A percentile compares a stretch with the other conserved stretches of the same genome.
phyloP scores from a whole-genome alignment of 2,888 invertebrate species.

The Cantharis lateralis region DNA sequence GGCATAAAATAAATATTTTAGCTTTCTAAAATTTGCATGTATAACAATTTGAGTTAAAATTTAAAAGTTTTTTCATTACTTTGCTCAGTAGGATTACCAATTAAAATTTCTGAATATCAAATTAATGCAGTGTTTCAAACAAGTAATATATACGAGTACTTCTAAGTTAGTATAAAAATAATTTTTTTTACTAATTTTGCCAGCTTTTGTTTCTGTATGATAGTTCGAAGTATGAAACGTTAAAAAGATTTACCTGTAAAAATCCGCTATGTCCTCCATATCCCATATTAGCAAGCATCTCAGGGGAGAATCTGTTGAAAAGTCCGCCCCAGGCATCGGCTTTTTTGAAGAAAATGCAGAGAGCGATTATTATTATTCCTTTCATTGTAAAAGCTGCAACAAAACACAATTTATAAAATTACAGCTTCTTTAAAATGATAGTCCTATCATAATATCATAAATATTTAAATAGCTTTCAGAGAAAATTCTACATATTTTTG shows the following conservation, averaged over 20 bases:
- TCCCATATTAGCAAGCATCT: slow-evolving; percentile 80
- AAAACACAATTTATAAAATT: not conserved
- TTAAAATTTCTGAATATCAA: not conserved
- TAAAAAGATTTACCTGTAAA: slow-evolving; percentile 58
- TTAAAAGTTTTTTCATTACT: not conserved
- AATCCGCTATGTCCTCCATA: slow-evolving; percentile 71
- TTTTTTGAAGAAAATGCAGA: slow-evolving; percentile 47
- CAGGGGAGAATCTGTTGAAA: slow-evolving; percentile 86
- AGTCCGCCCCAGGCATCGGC: slow-evolving; percentile 78
- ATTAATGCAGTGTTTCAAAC: not conserved
- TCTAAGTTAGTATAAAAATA: not conserved
- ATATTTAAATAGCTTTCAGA: not conserved
- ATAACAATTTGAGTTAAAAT: not conserved
- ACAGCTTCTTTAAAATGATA: not conserved
- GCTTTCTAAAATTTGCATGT: not conserved
- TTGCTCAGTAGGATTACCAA: not conserved
- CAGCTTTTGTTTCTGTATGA: not conserved
- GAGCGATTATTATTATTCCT: slow-evolving; percentile 45
- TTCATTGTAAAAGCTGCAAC: slow-evolving; percentile 42
- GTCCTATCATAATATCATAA: not conserved
- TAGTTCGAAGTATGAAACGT: not conserved
- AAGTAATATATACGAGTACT: not conserved
- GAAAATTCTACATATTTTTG: not conserved
- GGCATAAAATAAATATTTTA: not conserved
- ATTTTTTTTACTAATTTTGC: not conserved